These are phyloP conservation scores for Podotricha telesiphe DNA, from an alignment of 2,888 invertebrate species.

Conservation along the genomic window DNA sequence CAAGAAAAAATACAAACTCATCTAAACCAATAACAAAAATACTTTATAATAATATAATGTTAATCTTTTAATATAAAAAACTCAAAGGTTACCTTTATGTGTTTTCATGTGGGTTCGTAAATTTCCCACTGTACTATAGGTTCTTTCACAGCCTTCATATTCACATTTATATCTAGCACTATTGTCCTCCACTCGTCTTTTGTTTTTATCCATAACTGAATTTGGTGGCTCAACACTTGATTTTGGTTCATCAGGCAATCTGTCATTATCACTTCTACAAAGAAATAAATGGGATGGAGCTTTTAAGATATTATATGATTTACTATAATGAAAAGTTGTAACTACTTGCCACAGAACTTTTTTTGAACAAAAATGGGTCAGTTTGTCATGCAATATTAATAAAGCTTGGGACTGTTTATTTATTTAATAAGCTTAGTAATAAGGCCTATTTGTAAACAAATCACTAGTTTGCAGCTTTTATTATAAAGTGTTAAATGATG, in stretches of 20 bases:
- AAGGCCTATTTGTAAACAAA: slow-evolving; percentile 28
- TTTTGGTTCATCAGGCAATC: slow-evolving; percentile 48
- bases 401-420: slow-evolving; percentile 8
- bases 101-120: slow-evolving; percentile 97
- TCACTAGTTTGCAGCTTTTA: slow-evolving; percentile 21
- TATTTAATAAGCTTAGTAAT: too few relatives aligned
- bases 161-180: slow-evolving; percentile 90
- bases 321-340: too few relatives aligned
- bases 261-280: slow-evolving; percentile 62
- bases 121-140: slow-evolving; percentile 97
- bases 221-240: slow-evolving; percentile 56
- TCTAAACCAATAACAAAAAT: too few relatives aligned
- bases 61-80: background rate
- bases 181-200: slow-evolving; percentile 66
- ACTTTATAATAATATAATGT: too few relatives aligned
- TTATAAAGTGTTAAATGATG: slow-evolving; percentile 28
- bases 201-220: slow-evolving; percentile 62
- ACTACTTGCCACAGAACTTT: too few relatives aligned
- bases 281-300: slow-evolving; percentile 10
- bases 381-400: slow-evolving; percentile 18
- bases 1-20: too few relatives aligned
- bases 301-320: too few relatives aligned
- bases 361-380: background rate
- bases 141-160: slow-evolving; percentile 93
- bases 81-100: slow-evolving; percentile 89